Conservation (phyloP, 2,888 invertebrate genomes). For the Coenonympha glycerion region DNA sequence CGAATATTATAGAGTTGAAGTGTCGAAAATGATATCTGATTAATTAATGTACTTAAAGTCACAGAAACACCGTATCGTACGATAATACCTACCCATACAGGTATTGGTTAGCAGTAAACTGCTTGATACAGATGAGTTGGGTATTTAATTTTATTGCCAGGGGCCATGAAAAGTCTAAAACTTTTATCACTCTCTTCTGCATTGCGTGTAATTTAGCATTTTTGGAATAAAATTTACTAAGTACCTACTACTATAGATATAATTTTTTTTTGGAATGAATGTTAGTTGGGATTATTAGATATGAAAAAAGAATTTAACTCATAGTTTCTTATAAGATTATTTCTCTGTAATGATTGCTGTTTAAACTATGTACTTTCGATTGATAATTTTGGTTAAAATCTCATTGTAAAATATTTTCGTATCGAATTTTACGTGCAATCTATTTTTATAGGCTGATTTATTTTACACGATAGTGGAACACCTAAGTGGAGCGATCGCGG, state of each 20-base stretch:
- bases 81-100: slow-evolving; percentile 5
- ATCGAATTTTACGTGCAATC: slow-evolving; percentile 64
- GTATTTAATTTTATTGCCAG: slow-evolving; percentile 54
- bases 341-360: slow-evolving; percentile 16
- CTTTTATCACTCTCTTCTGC: slow-evolving; percentile 33
- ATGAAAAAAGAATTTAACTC: slow-evolving; percentile 19
- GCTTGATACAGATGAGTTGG: slow-evolving; percentile 47
- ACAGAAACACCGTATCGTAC: slow-evolving; percentile 34
- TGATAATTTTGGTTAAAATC: slow-evolving; percentile 36
- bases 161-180: slow-evolving; percentile 54
- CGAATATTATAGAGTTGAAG: slow-evolving; percentile 34
- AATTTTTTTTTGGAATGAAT: slow-evolving; percentile 18
- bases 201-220: slow-evolving; percentile 25
- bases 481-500: slow-evolving; percentile 39
- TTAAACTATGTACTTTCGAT: slow-evolving; percentile 9
- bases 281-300: slow-evolving; percentile 10
- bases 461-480: slow-evolving; percentile 41
- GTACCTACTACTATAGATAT: slow-evolving; percentile 24
- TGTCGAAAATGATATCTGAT: slow-evolving; percentile 38
- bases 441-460: slow-evolving; percentile 68
- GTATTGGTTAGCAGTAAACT: slow-evolving; percentile 40
- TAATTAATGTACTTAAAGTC: slow-evolving; percentile 59
- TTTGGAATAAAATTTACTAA: slow-evolving; percentile 24
- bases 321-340: slow-evolving; percentile 15
- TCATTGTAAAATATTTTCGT: slow-evolving; percentile 59